phyloP scores from a whole-genome alignment of 1,140 invertebrate species.

The Parasteatoda tepidariorum region DNA sequence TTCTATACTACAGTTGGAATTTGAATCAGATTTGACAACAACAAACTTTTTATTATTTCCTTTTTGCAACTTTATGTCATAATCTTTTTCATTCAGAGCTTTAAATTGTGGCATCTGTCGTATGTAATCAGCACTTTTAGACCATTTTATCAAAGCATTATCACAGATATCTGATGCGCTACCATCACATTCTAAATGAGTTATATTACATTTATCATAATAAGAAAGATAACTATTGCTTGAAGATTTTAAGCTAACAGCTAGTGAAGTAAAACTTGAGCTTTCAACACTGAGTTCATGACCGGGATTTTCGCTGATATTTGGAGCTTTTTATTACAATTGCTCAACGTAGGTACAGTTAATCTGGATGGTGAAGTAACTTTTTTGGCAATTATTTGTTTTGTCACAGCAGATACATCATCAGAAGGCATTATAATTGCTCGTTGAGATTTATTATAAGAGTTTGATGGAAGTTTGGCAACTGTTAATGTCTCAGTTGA shows the following conservation, averaged over 20 bases:
- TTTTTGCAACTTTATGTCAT: constrained; percentile 38
- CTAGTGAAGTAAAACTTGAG: constrained; percentile 10
- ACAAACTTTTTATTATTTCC: constrained; percentile 42
- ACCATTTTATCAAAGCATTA: constrained; percentile 32
- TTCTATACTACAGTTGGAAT: constrained; percentile 55
- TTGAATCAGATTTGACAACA: constrained; percentile 23
- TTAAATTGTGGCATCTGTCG: constrained; percentile 48
- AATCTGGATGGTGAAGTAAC: neutral
- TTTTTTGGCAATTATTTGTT: neutral
- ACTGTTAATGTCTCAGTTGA: neutral
- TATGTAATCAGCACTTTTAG: constrained; percentile 55
- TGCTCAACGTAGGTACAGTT: neutral
- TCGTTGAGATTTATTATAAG: neutral
- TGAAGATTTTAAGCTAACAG: constrained; percentile 31
- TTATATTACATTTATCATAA: neutral
- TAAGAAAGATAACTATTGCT: constrained; percentile 42
- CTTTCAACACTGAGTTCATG: neutral
- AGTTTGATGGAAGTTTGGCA: neutral
- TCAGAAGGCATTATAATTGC: constrained; percentile 35
- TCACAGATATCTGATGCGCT: neutral
- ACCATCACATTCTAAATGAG: neutral
- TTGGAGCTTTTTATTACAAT: neutral
- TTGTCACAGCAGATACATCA: neutral
- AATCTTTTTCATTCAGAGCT: constrained; percentile 38
- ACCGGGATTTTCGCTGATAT: neutral